These are phyloP conservation scores for Spilosoma lubricipeda DNA, from an alignment of 2,888 invertebrate genomes.

Conservation along the genomic window DNA sequence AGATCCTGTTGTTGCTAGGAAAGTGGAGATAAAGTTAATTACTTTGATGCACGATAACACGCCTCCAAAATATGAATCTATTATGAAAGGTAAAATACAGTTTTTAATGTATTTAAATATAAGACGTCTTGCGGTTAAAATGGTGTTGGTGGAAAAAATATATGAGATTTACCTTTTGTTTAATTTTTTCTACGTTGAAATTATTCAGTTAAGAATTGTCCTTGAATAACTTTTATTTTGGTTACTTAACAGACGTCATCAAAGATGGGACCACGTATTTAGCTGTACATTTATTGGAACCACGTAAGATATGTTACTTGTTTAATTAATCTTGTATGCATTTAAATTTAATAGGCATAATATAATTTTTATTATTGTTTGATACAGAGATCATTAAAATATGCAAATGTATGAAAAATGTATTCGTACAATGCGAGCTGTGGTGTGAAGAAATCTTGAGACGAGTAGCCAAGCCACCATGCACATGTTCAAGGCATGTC, in stretches of 20 bases:
- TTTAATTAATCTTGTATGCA: neutral
- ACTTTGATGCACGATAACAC: constrained; percentile 62
- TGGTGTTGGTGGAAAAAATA: too few relatives aligned
- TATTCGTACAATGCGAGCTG: constrained; percentile 78
- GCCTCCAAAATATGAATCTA: constrained; percentile 53
- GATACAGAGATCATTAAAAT: constrained; percentile 69
- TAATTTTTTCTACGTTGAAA: neutral
- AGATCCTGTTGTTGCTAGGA: constrained; percentile 74
- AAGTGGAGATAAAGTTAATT: constrained; percentile 74
- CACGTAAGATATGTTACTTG: constrained; percentile 62
- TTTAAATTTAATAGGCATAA: neutral
- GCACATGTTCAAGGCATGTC: constrained; percentile 72
- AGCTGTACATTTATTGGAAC: constrained; percentile 70
- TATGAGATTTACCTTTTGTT: neutral
- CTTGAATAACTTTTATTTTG: too few relatives aligned
- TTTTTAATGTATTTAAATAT: too few relatives aligned
- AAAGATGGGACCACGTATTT: constrained; percentile 72
- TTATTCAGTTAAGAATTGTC: constrained; percentile 6
- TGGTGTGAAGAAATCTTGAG: constrained; percentile 79
- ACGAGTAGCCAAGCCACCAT: constrained; percentile 69
- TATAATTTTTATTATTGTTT: neutral
- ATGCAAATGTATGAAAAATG: constrained; percentile 81
- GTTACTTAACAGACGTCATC: constrained; percentile 72
- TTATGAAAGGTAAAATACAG: constrained; percentile 67
- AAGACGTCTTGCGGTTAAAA: too few relatives aligned